Percentiles rank a stretch among this genome's conserved stretches.
Conservation (phyloP, 1,140 invertebrate species). For the Eumeta japonica region DNA sequence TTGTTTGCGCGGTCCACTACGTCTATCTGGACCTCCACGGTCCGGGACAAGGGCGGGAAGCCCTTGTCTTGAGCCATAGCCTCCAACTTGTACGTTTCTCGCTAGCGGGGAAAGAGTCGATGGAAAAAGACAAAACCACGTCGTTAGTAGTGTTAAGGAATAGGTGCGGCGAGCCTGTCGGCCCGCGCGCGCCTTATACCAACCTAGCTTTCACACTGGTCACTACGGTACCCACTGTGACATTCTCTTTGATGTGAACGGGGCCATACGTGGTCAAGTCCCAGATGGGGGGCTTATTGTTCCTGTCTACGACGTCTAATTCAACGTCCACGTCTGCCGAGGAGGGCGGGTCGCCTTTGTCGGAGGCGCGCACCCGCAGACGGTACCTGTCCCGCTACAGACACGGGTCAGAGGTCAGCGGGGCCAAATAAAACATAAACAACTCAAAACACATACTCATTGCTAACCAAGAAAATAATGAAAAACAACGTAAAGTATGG, state of each 20-base stretch:
- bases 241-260: constrained; percentile 96
- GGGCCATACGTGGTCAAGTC: constrained; percentile 90
- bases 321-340: constrained; percentile 92
- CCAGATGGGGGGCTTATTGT: constrained; percentile 96
- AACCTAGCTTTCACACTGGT: constrained; percentile 96
- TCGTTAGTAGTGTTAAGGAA: constrained; percentile 63
- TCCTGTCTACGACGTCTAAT: constrained; percentile 95
- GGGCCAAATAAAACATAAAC: constrained; percentile 56
- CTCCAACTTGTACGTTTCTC: constrained; percentile 95
- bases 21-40: constrained; percentile 95
- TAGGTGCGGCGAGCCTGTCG: constrained; percentile 41
- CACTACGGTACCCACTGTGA: constrained; percentile 95
- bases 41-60: constrained; percentile 86
- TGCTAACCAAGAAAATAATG: constrained; percentile 48
- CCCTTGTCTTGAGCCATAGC: constrained; percentile 96
- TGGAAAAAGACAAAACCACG: constrained; percentile 67
- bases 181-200: constrained; percentile 67
- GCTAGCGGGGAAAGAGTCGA: constrained; percentile 70
- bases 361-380: constrained; percentile 88
- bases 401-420: constrained; percentile 60
- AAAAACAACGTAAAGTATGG: constrained; percentile 34
- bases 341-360: constrained; percentile 83
- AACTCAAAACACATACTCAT: constrained; percentile 56
- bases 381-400: constrained; percentile 92
- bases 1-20: constrained; percentile 96